phyloP scores from a whole-genome alignment of 2,888 invertebrate genomes.

The Beris morrisii region DNA sequence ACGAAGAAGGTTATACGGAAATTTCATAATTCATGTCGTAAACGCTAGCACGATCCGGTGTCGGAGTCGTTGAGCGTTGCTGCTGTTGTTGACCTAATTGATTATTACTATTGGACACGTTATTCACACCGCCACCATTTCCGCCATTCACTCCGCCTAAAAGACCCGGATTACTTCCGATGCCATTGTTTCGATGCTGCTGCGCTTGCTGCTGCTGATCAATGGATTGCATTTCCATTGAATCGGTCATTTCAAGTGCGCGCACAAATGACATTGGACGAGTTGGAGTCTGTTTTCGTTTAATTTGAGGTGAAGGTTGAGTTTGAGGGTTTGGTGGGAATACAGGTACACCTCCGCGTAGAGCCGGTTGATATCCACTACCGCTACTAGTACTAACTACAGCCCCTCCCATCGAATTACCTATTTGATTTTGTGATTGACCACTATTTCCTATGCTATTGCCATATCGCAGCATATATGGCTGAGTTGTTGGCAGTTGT shows the following conservation, averaged over 20 bases:
- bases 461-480: constrained; percentile 52
- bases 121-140: constrained; percentile 30
- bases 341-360: constrained; percentile 69
- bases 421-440: constrained; percentile 35
- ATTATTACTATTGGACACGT: constrained; percentile 41
- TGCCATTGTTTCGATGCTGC: constrained; percentile 46
- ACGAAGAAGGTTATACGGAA: constrained; percentile 72
- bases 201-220: constrained; percentile 52
- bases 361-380: constrained; percentile 62
- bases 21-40: constrained; percentile 96
- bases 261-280: constrained; percentile 88
- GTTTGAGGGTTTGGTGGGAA: constrained; percentile 62
- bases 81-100: constrained; percentile 44
- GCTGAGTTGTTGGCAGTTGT: constrained; percentile 47
- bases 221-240: constrained; percentile 73
- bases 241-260: constrained; percentile 87
- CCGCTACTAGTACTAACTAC: constrained; percentile 32
- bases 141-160: constrained; percentile 18
- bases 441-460: constrained; percentile 35
- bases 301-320: constrained; percentile 62
- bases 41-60: constrained; percentile 84
- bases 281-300: constrained; percentile 60
- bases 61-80: constrained; percentile 60
- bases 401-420: constrained; percentile 22
- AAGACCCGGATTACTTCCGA: constrained; percentile 36